Base-by-base conservation (phyloP, 1,140 invertebrate genomes). In the Atta cephalotes region DNA sequence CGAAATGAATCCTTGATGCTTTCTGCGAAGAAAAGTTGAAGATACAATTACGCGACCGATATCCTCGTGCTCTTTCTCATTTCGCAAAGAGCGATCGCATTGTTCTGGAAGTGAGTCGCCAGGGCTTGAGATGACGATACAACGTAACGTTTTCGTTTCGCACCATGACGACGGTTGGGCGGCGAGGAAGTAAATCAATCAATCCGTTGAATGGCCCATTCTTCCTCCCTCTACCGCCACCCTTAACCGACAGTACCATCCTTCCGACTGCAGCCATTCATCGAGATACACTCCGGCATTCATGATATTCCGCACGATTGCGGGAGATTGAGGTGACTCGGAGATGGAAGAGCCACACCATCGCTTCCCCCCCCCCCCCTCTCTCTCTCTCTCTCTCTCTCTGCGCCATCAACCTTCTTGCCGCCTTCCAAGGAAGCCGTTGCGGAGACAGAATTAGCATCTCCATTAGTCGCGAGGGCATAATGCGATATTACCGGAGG, bases 391-490 rank as follows among this genome's bases (percentile, higher is more conserved):
- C 72, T 14, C 18, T 31, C 18, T 60, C 45, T 66, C 68, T 85
- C 25, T 35, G 31, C 56, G n/a, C 65, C 76, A 81, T 84, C 77
- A 77, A 88, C 76, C 87, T 80, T 86, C 77, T 87, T 85, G 76
- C 86, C 80, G 80, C 80, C 87, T 89, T 35, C 66, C 76, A 87
- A 89, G 87, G 76, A 86, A 85, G 85, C 82, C 56, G 70, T 84
- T 66, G 74, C 71, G 79, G 89, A 90, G 88, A 92, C 89, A 90
- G 92, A 94, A 93, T 93, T 93, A 94, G 93, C 93, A 92, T 93
- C 93, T 93, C 92, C 93, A 93, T 94, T 93, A 93, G 93, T 91
- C 89, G 91, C 81, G 88, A 88, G 88, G 86, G 90, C 92, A 93
- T 93, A 93, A 93, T 93, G 90, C 90, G 92, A 93, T 93, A 93